Conservation (phyloP, 2,888 invertebrate species). For the Campoplex nolae region DNA sequence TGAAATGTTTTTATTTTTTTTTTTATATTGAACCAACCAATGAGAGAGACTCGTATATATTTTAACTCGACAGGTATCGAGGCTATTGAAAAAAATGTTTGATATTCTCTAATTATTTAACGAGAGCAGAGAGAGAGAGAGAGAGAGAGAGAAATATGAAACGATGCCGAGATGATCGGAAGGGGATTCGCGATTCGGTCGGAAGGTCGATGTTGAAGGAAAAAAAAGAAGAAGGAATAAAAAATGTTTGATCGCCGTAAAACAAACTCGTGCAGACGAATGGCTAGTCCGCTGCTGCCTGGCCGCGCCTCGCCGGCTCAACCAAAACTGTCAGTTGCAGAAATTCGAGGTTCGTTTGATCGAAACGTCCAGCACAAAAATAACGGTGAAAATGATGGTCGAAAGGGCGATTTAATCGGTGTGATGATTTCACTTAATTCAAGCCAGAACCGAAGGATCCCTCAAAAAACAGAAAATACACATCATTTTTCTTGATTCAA, state of each 20-base stretch:
- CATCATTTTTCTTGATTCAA: background rate
- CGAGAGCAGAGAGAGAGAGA: background rate
- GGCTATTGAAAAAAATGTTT: background rate
- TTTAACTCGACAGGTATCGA: background rate
- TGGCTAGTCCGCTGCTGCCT: background rate
- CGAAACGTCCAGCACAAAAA: conserved; percentile 14
- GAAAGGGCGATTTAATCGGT: conserved; percentile 9
- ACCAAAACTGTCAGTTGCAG: conserved; percentile 53
- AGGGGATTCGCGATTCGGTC: background rate
- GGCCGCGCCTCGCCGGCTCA: conserved; percentile 19
- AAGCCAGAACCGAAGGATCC: background rate
- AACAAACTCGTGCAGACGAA: conserved; percentile 38
- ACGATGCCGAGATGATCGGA: too few species aligned
- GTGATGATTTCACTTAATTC: conserved; percentile 4
- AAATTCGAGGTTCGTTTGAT: conserved; percentile 41
- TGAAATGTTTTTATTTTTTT: background rate
- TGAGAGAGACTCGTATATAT: background rate
- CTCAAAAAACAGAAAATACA: background rate
- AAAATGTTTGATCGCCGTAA: background rate
- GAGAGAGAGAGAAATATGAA: background rate
- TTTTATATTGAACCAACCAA: background rate
- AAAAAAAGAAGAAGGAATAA: background rate
- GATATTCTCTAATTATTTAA: background rate
- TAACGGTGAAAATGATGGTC: conserved; percentile 40
- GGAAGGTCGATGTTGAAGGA: background rate